These are phyloP conservation scores for Vulpes vulpes DNA, from an alignment of 2,113 vertebrate genomes.

Conservation along the genomic window DNA sequence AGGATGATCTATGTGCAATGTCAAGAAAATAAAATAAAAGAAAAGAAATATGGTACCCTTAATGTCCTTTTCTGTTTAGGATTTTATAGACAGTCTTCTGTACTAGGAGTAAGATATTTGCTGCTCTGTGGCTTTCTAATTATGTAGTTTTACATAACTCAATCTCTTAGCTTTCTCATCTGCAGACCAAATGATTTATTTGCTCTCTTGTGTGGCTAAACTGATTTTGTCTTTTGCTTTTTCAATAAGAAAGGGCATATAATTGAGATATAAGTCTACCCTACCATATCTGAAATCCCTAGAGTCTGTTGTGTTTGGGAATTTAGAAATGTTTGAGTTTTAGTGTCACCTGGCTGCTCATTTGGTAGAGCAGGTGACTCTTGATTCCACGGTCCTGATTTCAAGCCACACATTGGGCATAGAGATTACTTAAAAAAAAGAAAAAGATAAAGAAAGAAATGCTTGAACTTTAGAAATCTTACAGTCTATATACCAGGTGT, in stretches of 20 bases:
- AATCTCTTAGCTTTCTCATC: neutral
- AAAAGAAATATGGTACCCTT: neutral
- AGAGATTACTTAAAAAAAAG: neutral
- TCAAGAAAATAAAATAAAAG: neutral
- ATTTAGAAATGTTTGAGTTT: slow-evolving; percentile 50
- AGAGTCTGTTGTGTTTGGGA: neutral
- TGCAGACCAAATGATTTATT: slow-evolving; percentile 7
- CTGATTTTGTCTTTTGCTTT: neutral
- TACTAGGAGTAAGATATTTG: neutral
- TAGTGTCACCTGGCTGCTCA: neutral
- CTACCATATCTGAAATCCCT: slow-evolving; percentile 33
- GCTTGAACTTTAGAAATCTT: slow-evolving; percentile 53
- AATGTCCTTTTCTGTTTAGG: neutral
- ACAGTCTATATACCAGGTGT: neutral
- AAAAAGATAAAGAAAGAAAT: neutral
- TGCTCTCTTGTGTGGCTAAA: neutral
- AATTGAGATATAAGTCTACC: neutral
- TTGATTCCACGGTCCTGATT: neutral
- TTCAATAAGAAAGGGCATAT: neutral
- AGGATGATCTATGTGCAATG: neutral
- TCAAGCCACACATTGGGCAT: neutral
- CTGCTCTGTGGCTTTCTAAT: neutral
- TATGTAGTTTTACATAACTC: neutral
- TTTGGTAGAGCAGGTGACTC: neutral
- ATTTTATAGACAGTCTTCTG: neutral